phyloP scores from a whole-genome alignment of 2,888 invertebrate species.

The Caenorhabditis panamensis region DNA sequence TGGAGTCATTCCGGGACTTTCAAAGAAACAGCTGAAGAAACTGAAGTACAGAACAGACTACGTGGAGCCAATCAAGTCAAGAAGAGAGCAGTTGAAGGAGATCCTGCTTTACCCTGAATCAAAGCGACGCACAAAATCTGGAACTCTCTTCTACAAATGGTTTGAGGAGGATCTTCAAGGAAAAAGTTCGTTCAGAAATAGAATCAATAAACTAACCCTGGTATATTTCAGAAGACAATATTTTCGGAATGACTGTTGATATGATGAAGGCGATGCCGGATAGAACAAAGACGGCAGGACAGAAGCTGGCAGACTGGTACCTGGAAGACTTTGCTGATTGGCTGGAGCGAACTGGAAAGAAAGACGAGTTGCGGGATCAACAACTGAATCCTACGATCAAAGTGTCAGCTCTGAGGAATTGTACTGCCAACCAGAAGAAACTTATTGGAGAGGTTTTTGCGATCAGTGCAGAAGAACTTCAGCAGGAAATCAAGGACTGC shows the following conservation, averaged over 20 bases:
- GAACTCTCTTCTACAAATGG: background rate
- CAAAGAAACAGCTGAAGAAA: conserved; percentile 53
- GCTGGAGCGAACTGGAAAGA: background rate
- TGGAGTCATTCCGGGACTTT: background rate
- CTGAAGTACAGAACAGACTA: conserved; percentile 35
- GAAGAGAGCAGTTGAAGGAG: conserved; percentile 54
- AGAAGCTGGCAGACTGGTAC: conserved; percentile 22
- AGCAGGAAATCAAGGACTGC: conserved; percentile 7
- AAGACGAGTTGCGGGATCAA: conserved; percentile 15
- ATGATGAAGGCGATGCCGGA: conserved; percentile 56
- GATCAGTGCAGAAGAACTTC: conserved; percentile 20
- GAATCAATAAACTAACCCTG: background rate
- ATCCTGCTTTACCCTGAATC: background rate
- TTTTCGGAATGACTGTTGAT: conserved; percentile 34
- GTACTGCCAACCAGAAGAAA: conserved; percentile 6
- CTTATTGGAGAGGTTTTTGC: conserved; percentile 27
- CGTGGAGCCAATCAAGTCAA: conserved; percentile 52
- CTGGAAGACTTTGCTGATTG: conserved; percentile 31
- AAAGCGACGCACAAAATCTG: background rate
- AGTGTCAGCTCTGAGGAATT: conserved; percentile 9
- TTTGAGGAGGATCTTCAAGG: conserved; percentile 28
- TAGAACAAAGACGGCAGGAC: conserved; percentile 15
- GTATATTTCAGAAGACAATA: conserved; percentile 13
- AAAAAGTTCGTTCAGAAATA: background rate
- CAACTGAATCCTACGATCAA: conserved; percentile 16